phyloP scores from a whole-genome alignment of 2,888 invertebrate genomes.

The Tribolium freemani region DNA sequence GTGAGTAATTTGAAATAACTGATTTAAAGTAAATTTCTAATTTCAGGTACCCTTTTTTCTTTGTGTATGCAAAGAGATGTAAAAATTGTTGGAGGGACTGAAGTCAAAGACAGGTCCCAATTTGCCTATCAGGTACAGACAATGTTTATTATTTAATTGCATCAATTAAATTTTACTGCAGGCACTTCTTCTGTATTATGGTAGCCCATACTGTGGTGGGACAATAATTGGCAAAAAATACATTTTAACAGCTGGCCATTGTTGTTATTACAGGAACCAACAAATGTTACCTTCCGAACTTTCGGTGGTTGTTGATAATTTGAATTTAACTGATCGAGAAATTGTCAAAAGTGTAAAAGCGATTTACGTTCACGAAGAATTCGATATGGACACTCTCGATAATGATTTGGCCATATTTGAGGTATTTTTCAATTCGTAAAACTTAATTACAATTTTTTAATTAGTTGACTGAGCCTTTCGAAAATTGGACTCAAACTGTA shows the following conservation, averaged over 20 bases:
- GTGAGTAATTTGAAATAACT: not conserved
- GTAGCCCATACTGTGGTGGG: constrained; percentile 42
- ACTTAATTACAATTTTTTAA: not conserved
- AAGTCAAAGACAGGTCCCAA: constrained; percentile 5
- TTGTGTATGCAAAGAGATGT: not conserved
- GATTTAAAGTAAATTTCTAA: not conserved
- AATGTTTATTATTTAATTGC: not conserved
- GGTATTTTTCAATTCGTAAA: constrained; percentile 16
- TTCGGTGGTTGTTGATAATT: constrained; percentile 8
- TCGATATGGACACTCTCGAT: constrained; percentile 4
- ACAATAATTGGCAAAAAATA: constrained; percentile 35
- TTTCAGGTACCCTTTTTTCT: not conserved
- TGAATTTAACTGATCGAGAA: not conserved
- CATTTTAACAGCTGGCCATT: constrained; percentile 46
- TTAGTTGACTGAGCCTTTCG: constrained; percentile 2
- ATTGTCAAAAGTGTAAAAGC: not conserved
- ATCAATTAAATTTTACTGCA: not conserved
- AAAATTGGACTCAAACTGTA: constrained; percentile 2
- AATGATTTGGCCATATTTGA: constrained; percentile 43
- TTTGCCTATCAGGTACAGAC: constrained; percentile 18
- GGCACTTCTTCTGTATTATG: constrained; percentile 36
- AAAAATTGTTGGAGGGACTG: constrained; percentile 6
- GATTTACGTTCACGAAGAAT: constrained; percentile 27
- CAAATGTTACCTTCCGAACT: not conserved
- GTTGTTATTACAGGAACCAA: constrained; percentile 13